phyloP scores from a whole-genome alignment of 1,140 invertebrate species.

The Diuraphis noxia region DNA sequence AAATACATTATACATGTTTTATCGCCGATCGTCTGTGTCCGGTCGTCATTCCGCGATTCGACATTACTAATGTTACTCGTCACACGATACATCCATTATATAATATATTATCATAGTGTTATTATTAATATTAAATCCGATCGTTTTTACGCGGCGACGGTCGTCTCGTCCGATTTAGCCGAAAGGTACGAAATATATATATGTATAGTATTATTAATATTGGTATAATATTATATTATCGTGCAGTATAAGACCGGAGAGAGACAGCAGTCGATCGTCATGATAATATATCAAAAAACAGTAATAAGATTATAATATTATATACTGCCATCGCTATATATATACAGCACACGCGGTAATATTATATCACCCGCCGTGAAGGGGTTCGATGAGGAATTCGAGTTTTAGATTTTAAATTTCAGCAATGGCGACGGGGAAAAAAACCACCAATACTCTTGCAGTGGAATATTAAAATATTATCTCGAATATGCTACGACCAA shows the following conservation, averaged over 20 bases:
- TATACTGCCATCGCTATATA: too few relatives aligned
- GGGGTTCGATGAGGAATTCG: background rate
- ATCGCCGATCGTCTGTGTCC: background rate
- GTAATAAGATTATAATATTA: background rate
- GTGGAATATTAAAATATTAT: background rate
- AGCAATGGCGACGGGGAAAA: background rate
- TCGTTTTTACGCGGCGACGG: background rate
- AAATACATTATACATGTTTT: background rate
- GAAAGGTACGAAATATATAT: background rate
- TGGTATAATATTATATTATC: too few relatives aligned
- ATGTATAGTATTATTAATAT: background rate
- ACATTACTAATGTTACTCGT: background rate
- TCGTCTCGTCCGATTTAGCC: background rate
- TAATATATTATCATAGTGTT: background rate
- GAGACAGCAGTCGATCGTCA: background rate
- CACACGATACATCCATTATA: background rate
- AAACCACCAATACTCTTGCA: background rate
- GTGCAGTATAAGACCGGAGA: background rate
- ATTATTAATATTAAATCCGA: background rate
- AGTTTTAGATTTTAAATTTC: conserved; percentile 22
- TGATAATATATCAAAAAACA: background rate
- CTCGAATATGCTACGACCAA: background rate
- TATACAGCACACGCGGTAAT: background rate
- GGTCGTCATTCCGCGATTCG: background rate
- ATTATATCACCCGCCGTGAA: background rate